Evolutionary conservation across 2,888 invertebrate genomes (phyloP), one percentile per base, ranked within the genome.

Genomic region (Belgica antarctica): DNA sequence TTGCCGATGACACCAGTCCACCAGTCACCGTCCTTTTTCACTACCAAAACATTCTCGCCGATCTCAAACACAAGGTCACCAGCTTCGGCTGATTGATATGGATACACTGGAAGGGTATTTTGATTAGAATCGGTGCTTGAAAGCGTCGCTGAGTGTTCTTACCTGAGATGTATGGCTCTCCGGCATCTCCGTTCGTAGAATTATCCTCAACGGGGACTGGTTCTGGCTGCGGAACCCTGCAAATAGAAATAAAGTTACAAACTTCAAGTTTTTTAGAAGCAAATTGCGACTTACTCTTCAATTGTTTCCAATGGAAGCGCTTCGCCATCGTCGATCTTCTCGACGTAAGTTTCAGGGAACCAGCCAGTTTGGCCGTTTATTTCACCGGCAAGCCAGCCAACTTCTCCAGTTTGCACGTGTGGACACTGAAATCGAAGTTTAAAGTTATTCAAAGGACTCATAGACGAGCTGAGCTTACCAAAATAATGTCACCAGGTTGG

Each of bases 281-380:
- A 4, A 31, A 31, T 7, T 15, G 2, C 15, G n/a, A 5, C 41
- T 41, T 41, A 41, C 41, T 41, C 41, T 41, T 2, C 41, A n/a
- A n/a, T 12, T 2, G 41, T 15, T 5, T 4, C 41, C 10, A 10
- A 3, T 61, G 5, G 5, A 10, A 24, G 7, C 1, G 10, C n/a
- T 27, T 25, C 61, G 1, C 15, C 15, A 12, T 24, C 25, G 61
- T 61, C 15, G 61, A 61, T 28, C n/a, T 52, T 52, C 22, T 94
- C 94, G 15, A 94, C 96, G 77, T 97, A 97, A 0, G 94, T 92
- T 78, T 96, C 94, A 0, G 97, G 97, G 82, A 97, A 97, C 95
- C 96, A 96, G 1, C 97, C 97, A 0, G 90, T 89, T 72, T 90
- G 89, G 1, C 95, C 96, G 76, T 92, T 85, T 28, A 94, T 88